phyloP scores from a whole-genome alignment of 2,113 vertebrate genomes.

The Ammodytes marinus region DNA sequence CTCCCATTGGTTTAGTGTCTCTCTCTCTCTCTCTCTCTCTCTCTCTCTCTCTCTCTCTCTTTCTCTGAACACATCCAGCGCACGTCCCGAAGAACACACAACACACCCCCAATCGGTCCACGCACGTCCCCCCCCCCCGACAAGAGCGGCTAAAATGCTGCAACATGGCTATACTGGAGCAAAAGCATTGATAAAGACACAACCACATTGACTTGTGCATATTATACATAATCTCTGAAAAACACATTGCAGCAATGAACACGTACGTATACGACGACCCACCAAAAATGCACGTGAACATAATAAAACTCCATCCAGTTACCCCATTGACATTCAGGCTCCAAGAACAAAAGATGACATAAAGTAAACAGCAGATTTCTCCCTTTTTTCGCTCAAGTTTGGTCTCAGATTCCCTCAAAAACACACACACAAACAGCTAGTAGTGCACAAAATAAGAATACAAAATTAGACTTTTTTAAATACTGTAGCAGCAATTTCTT shows the following conservation, averaged over 20 bases:
- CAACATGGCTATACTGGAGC: constrained; percentile 64
- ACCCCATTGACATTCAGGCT: constrained; percentile 82
- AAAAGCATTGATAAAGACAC: constrained; percentile 68
- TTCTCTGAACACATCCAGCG: constrained; percentile 27
- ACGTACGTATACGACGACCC: constrained; percentile 73
- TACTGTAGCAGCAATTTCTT: constrained; percentile 87
- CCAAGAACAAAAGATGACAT: constrained; percentile 74
- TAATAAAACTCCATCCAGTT: constrained; percentile 71
- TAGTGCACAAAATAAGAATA: constrained; percentile 89
- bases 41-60: not conserved
- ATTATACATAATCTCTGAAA: constrained; percentile 61
- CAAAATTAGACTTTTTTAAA: constrained; percentile 89
- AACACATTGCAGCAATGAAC: constrained; percentile 77
- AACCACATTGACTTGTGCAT: constrained; percentile 71
- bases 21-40: too few species aligned
- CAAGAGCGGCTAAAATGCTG: constrained; percentile 20
- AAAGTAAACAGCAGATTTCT: constrained; percentile 83
- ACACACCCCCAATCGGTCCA: constrained; percentile 17
- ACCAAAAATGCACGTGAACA: constrained; percentile 69
- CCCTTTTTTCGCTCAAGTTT: constrained; percentile 82
- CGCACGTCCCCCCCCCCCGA: constrained; percentile 13
- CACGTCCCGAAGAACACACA: constrained; percentile 36
- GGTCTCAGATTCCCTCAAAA: constrained; percentile 84
- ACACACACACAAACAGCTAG: constrained; percentile 77
- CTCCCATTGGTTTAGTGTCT: not conserved